Percentiles rank a stretch among this genome's conserved stretches.
phyloP scores from a whole-genome alignment of 2,113 vertebrate genomes.

The Onychostruthus taczanowskii region DNA sequence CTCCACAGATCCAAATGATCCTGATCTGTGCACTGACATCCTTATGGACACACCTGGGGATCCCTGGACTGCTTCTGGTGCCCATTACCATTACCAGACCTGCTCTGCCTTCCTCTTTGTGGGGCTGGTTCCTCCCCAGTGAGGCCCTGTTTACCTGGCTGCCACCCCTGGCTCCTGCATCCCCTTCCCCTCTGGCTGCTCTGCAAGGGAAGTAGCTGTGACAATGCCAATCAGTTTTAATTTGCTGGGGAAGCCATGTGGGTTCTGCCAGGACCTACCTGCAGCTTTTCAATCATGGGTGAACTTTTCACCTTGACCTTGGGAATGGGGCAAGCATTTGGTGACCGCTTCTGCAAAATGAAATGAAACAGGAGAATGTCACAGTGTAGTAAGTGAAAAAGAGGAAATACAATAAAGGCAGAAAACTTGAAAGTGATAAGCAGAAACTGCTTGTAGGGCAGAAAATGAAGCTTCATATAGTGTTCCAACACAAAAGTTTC shows the following conservation, averaged over 20 bases:
- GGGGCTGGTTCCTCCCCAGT: background rate
- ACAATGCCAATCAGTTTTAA: background rate
- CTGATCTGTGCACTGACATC: background rate
- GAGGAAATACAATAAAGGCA: background rate
- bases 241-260: background rate
- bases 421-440: background rate
- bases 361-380: background rate
- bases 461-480: background rate
- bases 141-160: background rate
- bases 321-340: conserved; percentile 55
- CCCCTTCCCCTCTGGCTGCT: background rate
- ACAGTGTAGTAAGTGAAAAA: background rate
- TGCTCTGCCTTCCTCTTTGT: background rate
- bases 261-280: conserved; percentile 63
- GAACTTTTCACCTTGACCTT: conserved; percentile 81
- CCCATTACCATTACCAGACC: background rate
- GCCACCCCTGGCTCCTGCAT: background rate
- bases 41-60: background rate
- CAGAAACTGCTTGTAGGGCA: background rate
- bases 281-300: conserved; percentile 80
- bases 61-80: background rate
- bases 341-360: conserved; percentile 68
- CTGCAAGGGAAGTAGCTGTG: background rate
- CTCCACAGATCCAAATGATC: background rate
- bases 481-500: background rate